Conservation (phyloP, 2,113 vertebrate species). For the Ammodytes dubius region DNA sequence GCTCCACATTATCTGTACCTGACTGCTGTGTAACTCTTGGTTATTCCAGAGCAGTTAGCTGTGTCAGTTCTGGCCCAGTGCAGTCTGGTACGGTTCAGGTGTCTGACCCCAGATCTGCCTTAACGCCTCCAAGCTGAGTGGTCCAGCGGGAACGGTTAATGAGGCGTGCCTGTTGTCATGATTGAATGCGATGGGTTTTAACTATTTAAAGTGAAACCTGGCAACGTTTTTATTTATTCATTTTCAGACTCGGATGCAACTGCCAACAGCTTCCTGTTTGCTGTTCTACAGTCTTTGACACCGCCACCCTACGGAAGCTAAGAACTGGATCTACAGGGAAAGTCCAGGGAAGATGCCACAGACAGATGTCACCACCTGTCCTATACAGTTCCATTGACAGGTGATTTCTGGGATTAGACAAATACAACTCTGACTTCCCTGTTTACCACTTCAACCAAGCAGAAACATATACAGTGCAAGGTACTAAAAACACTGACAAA, state of each 20-base stretch:
- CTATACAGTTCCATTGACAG: not conserved
- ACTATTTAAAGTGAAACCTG: slow-evolving; percentile 7
- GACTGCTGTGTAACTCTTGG: slow-evolving; percentile 11
- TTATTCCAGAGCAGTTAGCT: slow-evolving; percentile 35
- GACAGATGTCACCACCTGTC: not conserved
- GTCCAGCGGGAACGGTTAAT: not conserved
- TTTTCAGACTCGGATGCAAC: not conserved
- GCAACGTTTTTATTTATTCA: slow-evolving; percentile 7
- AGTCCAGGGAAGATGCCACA: not conserved
- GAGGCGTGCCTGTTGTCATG: slow-evolving; percentile 1
- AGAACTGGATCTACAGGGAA: not conserved
- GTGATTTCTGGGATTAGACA: not conserved
- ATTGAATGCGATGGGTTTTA: slow-evolving; percentile 25
- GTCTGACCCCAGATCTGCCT: slow-evolving; percentile 57
- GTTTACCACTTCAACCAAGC: slow-evolving; percentile 8
- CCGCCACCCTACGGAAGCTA: not conserved
- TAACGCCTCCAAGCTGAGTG: slow-evolving; percentile 35
- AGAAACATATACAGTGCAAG: slow-evolving; percentile 27
- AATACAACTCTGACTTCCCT: slow-evolving; percentile 14
- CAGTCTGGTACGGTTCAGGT: slow-evolving; percentile 14
- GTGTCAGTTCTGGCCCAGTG: slow-evolving; percentile 51
- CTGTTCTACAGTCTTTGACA: slow-evolving; percentile 3
- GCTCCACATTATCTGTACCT: slow-evolving; percentile 13
- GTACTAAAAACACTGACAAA: slow-evolving; percentile 10
- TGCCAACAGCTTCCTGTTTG: not conserved